Base-by-base conservation (phyloP, 2,888 invertebrate genomes). In the Cheilosia grossa region DNA sequence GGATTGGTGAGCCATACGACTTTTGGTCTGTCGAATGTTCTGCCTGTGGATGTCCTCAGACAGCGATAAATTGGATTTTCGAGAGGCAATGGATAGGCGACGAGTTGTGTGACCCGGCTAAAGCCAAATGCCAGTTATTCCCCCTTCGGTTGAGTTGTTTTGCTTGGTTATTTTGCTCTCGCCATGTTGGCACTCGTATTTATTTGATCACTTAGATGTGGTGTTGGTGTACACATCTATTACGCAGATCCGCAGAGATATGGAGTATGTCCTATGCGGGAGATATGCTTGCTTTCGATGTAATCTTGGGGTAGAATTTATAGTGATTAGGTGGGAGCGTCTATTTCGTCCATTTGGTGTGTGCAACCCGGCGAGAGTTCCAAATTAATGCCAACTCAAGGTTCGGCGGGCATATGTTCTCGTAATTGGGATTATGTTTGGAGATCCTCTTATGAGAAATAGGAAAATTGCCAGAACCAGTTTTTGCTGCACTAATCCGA, bases 61-160 rank as follows among this genome's bases (percentile, higher is more conserved):
- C 59, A 49, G 44, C 80, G 59, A 83, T 80, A 83, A 83, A 83
- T 83, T 80, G 83, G 70, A 80, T 83, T 83, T 83, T 80, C 70
- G 59, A 66, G 19, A 59, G 59, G 80, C 64, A 80, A 83, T 70
- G 83, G 83, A 74, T 80, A 83, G 80, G 74, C 83, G 83, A 75
- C 83, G 80, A 83, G 80, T 83, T 83, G 83, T 83, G 83, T 80
- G 83, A 80, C 79, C 80, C 54, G 64, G 33, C 83, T 66, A 80
- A 83, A 83, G 70, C 66, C 80, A 80, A 83, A 80, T 80, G 70
- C 47, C 64, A 51, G 80, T 74, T 74, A 64, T 49, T n/a, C 27
- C 53, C 19, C 51, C 64, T 74, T 73, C 64, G 10, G 13, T 13
- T 10, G 37, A 13, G 37, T 37, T 17, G 21, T 10, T 24, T 15